Base-by-base conservation (phyloP, 2,888 invertebrate genomes). In the Torymus auratus region DNA sequence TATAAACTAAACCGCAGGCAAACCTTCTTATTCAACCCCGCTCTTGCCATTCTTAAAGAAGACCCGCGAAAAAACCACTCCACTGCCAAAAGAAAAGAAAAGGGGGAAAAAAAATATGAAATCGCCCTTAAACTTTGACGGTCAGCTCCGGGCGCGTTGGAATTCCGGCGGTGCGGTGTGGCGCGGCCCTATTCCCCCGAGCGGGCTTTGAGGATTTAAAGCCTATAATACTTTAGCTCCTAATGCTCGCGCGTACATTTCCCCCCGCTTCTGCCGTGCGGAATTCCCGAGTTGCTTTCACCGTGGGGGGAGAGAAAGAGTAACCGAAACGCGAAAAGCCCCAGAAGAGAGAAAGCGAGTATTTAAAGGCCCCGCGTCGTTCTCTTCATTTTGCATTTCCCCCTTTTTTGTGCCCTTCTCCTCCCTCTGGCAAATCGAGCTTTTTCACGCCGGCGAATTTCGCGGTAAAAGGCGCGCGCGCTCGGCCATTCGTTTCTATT, bases 171-270 rank as follows among this genome's bases (percentile, higher is more conserved):
- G 68, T 28, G 41, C 41, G 41, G 41, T 41, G 7, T 7, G 7
- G 41, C 7, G 41, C 7, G 71, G 67, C 75, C 71, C 65, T 80
- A 71, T 74, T 79, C 50, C 58, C 73, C 52, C 60, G 62, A 60
- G 78, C 60, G 62, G 55, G 78, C 81, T 81, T 77, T 67, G 78
- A 78, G 74, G 67, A 81, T 78, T 81, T 74, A 80, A 80, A 76
- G 68, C 72, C 80, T 62, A 72, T 72, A 80, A 80, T 80, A 80
- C 76, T 76, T 77, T 80, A 80, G 77, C 76, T 80, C 77, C 76
- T 76, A 80, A 80, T 77, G 76, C 80, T 64, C 76, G 76, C 80
- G 60, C 76, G 76, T 68, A 72, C 72, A 65, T 80, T 76, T 68
- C 23, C 53, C 62, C 55, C 7, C 41, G 0, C 41, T 41, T 41